These are phyloP conservation scores for Mythimna vitellina DNA, from an alignment of 2,888 invertebrate genomes.

Conservation along the genomic window DNA sequence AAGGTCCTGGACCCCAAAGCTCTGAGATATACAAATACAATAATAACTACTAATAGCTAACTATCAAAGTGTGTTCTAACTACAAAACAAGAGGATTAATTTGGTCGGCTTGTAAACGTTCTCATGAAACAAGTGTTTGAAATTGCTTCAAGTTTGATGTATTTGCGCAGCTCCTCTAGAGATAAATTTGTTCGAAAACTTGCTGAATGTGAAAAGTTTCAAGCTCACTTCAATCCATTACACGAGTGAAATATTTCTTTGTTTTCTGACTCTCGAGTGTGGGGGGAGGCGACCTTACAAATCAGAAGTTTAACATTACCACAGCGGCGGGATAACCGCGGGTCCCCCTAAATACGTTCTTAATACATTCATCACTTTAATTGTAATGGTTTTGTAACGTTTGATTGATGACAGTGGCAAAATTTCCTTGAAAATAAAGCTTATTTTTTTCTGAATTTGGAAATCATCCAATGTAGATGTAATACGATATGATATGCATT, in stretches of 20 bases:
- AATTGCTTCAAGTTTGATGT: conserved; percentile 89
- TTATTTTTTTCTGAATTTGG: not conserved
- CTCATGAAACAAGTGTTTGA: conserved; percentile 86
- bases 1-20: no score
- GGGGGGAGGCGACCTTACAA: conserved; percentile 81
- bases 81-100: conserved; percentile 71
- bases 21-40: not conserved
- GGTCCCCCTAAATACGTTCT: conserved; percentile 58
- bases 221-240: conserved; percentile 90
- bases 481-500: no score
- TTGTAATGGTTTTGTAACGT: conserved; percentile 66
- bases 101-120: conserved; percentile 82
- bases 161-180: conserved; percentile 87
- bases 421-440: conserved; percentile 41
- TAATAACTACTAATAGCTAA: conserved; percentile 28
- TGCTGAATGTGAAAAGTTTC: conserved; percentile 90
- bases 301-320: conserved; percentile 84
- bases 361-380: conserved; percentile 70
- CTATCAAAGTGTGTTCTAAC: conserved; percentile 49
- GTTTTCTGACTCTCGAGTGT: conserved; percentile 85
- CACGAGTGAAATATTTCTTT: conserved; percentile 90
- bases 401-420: conserved; percentile 69
- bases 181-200: conserved; percentile 90
- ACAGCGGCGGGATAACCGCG: conserved; percentile 45
- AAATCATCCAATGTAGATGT: no score